Base-by-base conservation (phyloP, 2,113 vertebrate genomes). In the Irena cyanogastra region DNA sequence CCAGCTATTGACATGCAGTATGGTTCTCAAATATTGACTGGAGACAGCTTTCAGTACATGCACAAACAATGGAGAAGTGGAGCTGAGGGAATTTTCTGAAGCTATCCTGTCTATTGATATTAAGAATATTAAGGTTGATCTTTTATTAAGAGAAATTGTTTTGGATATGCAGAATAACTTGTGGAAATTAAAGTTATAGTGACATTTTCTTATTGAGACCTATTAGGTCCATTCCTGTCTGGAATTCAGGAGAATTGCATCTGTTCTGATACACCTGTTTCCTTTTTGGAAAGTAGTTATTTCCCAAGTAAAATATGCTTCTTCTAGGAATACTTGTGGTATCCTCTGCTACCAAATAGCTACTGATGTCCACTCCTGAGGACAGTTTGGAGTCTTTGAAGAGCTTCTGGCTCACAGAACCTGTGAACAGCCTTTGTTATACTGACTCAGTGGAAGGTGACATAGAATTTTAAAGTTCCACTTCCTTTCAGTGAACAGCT, bases 401-500 rank as follows among this genome's bases (percentile, higher is more conserved):
- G 91, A 87, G 87, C 41, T 94, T 85, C 64, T 97, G 92, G 65
- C 90, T 90, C 83, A 89, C 89, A 96, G 85, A 96, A 96, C 54
- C 83, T 60, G 61, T 83, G 94, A 96, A 92, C 33, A 78, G 20
- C 56, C 70, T 97, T 91, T 95, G 57, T 97, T 97, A 95, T 77
- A 93, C 87, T 95, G 92, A 94, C 79, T 93, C 4, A 13, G 45
- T 94, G 91, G 93, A 97, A 98, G 96, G 94, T 98, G 95, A 83
- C 89, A 95, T 82, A 70, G 95, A 95, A 93, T 97, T 98, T 97
- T 89, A 94, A 97, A 97, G 95, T 97, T 98, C 95, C 82, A 91
- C 96, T 96, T 97, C 95, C 91, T 97, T 97, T 97, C 96, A 98
- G 94, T 97, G 97, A 97, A 87, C 71, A 92, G 89, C 93, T 98